Base-by-base conservation (phyloP, 2,888 invertebrate species). In the Lapara coniferarum region DNA sequence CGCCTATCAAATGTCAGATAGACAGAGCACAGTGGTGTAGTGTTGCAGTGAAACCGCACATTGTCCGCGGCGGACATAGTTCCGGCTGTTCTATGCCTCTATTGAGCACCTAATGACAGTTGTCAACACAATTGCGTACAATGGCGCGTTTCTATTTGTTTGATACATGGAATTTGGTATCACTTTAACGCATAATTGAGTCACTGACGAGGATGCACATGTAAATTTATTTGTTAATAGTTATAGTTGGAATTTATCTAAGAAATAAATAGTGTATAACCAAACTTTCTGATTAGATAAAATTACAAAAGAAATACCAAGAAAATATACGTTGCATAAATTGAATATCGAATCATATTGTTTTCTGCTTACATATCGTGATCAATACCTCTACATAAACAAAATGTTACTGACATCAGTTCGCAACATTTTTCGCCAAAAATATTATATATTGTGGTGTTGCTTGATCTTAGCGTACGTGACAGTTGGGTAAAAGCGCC, bases 31-130 rank as follows among this genome's bases (percentile, higher is more conserved):
- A 53, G 53, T 55, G 85, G 90, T 91, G 87, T 91, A 80, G 74
- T 78, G 83, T 90, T 92, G 85, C 92, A 89, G 82, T 88, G 85
- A 86, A 86, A 89, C 89, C 88, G 75, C 91, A 89, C 89, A 77
- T 75, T 78, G 70, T 74, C 72, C 72, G 72, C 72, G 77, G 80
- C 85, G 84, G 86, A 87, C 87, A 84, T 86, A 85, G 87, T 91
- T 92, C 90, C 91, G 91, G 89, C 79, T 78, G 52, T 44, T 58
- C 66, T 74, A 70, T 66, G 66, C 72, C 69, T 69, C 51, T 71
- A 73, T 72, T 72, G 71, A 67, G 53, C 71, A 63, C 69, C 44
- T 71, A 72, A 72, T 72, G 73, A 77, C 69, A 30, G 49, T 59
- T 59, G 67, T 69, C 55, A 49, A 69, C 56, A 66, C 44, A 69